Conservation (phyloP, 2,797 vertebrate genomes). For the Adrianichthys oophorus region DNA sequence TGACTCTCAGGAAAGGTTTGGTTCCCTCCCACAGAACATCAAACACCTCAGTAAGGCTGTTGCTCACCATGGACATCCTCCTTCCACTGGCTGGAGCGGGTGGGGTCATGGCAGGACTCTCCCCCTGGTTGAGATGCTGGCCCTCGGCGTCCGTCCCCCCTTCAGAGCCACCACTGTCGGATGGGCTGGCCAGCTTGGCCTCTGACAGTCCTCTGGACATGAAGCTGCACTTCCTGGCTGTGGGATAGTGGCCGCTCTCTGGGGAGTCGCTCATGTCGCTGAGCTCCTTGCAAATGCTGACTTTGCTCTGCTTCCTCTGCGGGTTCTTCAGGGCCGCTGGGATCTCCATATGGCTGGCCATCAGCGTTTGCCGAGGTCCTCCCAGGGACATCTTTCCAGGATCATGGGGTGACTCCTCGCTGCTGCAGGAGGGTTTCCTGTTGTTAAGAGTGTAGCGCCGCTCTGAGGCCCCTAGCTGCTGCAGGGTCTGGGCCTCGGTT, state of each 20-base stretch:
- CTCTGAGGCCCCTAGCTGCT: conserved; percentile 44
- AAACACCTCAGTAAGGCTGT: not conserved
- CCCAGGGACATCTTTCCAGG: conserved; percentile 45
- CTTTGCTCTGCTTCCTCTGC: conserved; percentile 77
- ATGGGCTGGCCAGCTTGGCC: conserved; percentile 70
- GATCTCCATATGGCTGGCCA: conserved; percentile 70
- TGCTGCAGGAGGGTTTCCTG: conserved; percentile 72
- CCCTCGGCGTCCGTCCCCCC: conserved; percentile 73
- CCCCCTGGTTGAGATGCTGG: conserved; percentile 63
- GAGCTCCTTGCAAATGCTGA: conserved; percentile 75
- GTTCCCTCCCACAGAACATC: not conserved
- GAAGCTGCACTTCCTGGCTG: conserved; percentile 84
- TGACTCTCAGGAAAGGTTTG: too few relatives aligned
- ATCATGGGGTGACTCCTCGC: conserved; percentile 69
- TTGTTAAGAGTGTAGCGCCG: conserved; percentile 44
- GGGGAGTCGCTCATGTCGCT: conserved; percentile 79
- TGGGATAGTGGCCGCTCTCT: conserved; percentile 77
- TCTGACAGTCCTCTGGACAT: conserved; percentile 86
- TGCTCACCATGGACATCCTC: conserved; percentile 91
- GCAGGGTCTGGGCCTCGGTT: conserved; percentile 66
- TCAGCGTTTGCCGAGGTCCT: conserved; percentile 57
- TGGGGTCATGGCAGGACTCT: conserved; percentile 73
- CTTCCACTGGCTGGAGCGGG: conserved; percentile 74
- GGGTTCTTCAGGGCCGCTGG: conserved; percentile 61
- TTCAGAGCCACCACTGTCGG: conserved; percentile 73